A percentile compares a stretch with the other conserved stretches of the same genome.
phyloP scores from a whole-genome alignment of 2,888 invertebrate species.

The Tridacna crocea region DNA sequence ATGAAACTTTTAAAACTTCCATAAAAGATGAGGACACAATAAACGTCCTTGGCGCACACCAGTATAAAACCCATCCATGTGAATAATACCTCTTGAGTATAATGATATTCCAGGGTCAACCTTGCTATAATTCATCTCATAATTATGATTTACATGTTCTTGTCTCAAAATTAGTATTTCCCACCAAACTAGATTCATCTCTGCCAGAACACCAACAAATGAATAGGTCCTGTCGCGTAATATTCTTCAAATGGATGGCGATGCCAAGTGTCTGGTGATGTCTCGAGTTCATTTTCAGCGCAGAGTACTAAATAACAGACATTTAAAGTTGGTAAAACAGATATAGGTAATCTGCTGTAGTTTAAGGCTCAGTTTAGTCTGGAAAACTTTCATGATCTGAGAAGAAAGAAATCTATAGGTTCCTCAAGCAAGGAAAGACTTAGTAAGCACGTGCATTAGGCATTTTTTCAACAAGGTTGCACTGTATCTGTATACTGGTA shows the following conservation, averaged over 20 bases:
- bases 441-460: too few relatives aligned
- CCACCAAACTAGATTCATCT: constrained; percentile 33
- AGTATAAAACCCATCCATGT: constrained; percentile 15
- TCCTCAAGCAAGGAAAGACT: too few relatives aligned
- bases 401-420: too few relatives aligned
- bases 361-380: too few relatives aligned
- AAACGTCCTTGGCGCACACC: constrained; percentile 2
- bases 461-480: too few relatives aligned
- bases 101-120: constrained; percentile 7
- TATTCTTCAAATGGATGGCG: constrained; percentile 36
- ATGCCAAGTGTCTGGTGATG: constrained; percentile 2
- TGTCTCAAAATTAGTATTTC: constrained; percentile 22
- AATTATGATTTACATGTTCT: constrained; percentile 9
- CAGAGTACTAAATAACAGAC: too few relatives aligned
- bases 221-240: constrained; percentile 44
- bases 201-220: constrained; percentile 32
- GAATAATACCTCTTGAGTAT: constrained; percentile 17
- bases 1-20: not conserved
- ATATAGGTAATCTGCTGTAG: too few relatives aligned
- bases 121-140: constrained; percentile 2
- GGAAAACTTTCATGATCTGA: too few relatives aligned
- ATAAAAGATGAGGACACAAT: not conserved
- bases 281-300: too few relatives aligned
- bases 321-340: too few relatives aligned
- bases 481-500: too few relatives aligned